phyloP scores from a whole-genome alignment of 2,797 vertebrate species.

The Gouania willdenowi region DNA sequence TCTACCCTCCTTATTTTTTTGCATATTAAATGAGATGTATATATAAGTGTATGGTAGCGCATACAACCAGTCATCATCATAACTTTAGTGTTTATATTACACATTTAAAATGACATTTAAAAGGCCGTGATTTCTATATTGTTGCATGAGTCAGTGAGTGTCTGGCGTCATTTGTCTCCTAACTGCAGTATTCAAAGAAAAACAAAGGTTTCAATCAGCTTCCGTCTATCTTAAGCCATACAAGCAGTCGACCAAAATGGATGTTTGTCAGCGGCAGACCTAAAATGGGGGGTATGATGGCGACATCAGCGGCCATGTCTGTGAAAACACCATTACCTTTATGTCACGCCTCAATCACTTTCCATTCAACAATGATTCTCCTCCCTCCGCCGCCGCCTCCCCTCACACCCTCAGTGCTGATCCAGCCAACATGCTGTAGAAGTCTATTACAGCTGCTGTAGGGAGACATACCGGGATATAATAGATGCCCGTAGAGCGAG shows the following conservation, averaged over 20 bases:
- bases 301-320: conserved; percentile 66
- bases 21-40: too few relatives aligned
- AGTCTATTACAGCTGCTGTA: conserved; percentile 62
- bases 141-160: conserved; percentile 6
- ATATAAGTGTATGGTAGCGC: too few relatives aligned
- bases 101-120: too few relatives aligned
- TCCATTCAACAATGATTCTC: conserved; percentile 59
- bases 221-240: conserved; percentile 40
- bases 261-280: conserved; percentile 61
- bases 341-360: conserved; percentile 77
- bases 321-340: conserved; percentile 75
- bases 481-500: conserved; percentile 63
- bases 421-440: conserved; percentile 56
- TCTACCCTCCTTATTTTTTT: too few relatives aligned
- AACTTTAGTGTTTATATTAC: too few relatives aligned
- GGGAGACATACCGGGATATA: conserved; percentile 54
- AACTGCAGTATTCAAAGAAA: conserved; percentile 22
- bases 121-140: conserved; percentile 5
- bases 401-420: conserved; percentile 49
- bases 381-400: background rate
- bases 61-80: too few relatives aligned
- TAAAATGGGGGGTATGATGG: conserved; percentile 64
- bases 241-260: conserved; percentile 54
- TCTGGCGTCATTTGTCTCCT: too few relatives aligned
- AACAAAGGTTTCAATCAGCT: conserved; percentile 52